Conservation (phyloP, 2,797 vertebrate genomes). For the Rhinatrema bivittatum region DNA sequence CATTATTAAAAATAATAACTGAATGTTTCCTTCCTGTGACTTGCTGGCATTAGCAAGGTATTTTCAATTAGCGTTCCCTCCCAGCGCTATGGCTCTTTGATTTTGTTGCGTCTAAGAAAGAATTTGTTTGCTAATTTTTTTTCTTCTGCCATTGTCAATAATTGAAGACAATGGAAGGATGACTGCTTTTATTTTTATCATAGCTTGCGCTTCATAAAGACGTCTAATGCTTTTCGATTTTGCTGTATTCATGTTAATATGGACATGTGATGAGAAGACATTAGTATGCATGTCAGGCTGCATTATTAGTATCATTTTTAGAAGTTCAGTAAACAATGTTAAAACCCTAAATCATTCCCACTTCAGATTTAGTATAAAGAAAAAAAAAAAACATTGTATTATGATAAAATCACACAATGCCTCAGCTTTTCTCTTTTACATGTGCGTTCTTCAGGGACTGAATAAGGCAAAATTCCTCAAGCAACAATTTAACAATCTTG, state of each 20-base stretch:
- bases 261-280: constrained; percentile 43
- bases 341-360: constrained; percentile 40
- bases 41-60: constrained; percentile 75
- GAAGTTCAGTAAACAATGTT: constrained; percentile 52
- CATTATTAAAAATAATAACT: constrained; percentile 92
- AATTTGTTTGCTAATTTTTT: constrained; percentile 66
- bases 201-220: constrained; percentile 45
- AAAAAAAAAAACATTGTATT: constrained; percentile 41
- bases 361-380: constrained; percentile 42
- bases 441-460: background rate
- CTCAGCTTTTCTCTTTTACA: constrained; percentile 9
- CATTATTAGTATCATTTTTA: constrained; percentile 36
- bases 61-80: constrained; percentile 75
- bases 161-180: constrained; percentile 43
- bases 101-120: constrained; percentile 63
- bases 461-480: background rate
- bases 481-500: constrained; percentile 5
- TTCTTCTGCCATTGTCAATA: constrained; percentile 59
- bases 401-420: constrained; percentile 35
- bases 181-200: constrained; percentile 39
- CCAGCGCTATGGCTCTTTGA: constrained; percentile 56
- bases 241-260: constrained; percentile 52
- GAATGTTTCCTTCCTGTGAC: constrained; percentile 79
- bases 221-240: constrained; percentile 42
- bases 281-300: constrained; percentile 50